Evolutionary conservation across 2,888 invertebrate genomes (phyloP), one percentile per base, ranked within the genome.

Genomic region (Dichetophora obliterata): DNA sequence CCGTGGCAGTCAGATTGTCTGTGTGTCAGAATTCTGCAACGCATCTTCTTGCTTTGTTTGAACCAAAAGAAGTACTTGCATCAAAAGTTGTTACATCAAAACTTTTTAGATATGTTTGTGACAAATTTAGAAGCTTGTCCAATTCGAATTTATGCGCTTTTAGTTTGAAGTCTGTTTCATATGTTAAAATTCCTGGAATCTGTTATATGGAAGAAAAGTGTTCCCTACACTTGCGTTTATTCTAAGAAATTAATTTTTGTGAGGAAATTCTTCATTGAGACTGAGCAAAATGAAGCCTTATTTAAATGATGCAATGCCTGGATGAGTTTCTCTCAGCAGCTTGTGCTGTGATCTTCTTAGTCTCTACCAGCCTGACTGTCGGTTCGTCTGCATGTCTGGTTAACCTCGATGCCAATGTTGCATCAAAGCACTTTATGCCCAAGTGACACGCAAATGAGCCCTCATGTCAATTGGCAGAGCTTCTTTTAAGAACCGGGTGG

Each of bases 371-470:
- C 11, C 37, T 19, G 31, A 4, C 34, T 37, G 37, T 66, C 8
- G 22, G 22, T 9, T n/a, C 63, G 0, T 22, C 19, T 24, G 27
- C 16, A 34, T 22, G 48, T 52, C 27, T n/a, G 8, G 8, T 34
- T 31, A 31, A n/a, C n/a, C 19, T 19, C 27, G 22, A 22, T 22
- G n/a, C 73, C 66, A 24, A 43, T 72, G 43, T 76, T 65, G 79
- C 81, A 85, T 86, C 86, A 86, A 86, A 86, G 85, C 82, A 82
- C 80, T 83, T 82, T 81, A 84, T 83, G 85, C 84, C 81, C 81
- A 82, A 82, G 77, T 82, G 77, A 79, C 83, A 86, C 83, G 86
- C 86, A 86, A 86, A 86, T 86, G 86, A 85, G 85, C 83, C 85
- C 81, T 81, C 54, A 19, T 34, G 43, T n/a, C 24, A 59, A 19